Evolutionary conservation across 2,888 invertebrate genomes (phyloP), one percentile per base, ranked within the genome.

Genomic region (Eremobia ochroleuca): DNA sequence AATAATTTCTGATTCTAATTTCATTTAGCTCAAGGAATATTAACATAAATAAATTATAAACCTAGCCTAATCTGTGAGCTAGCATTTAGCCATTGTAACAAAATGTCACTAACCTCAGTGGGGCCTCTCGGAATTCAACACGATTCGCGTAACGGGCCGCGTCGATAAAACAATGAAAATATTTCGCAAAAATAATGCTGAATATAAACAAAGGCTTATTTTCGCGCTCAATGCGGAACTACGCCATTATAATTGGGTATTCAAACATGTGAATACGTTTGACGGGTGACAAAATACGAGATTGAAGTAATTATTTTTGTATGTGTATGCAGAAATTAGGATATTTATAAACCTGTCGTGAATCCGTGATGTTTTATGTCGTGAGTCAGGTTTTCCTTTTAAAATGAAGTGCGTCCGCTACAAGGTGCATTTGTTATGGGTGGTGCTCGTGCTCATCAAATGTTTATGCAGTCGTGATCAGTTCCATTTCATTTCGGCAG

Each of bases 111-210:
- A 77, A 77, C 83, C 83, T 52, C 64, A 43, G 40, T 71, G 73
- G 72, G 69, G 77, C 67, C 83, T 49, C 73, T 55, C 73, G 31
- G 62, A 71, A 85, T 70, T 52, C 64, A 73, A 67, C 65, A 81
- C 66, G 68, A 76, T 68, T 73, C 69, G 75, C 68, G 59, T 79
- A 83, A 78, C 88, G 67, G 84, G 37, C 62, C 62, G 28, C 21
- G 77, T 80, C 79, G 76, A 77, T 64, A 81, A 86, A 86, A 87
- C 88, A 88, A 88, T 84, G 85, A 77, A 86, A 82, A 82, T 76
- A 79, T 86, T 86, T 82, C 73, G 85, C 86, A 76, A 88, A 87
- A 85, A 83, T 79, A 68, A 75, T 74, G 68, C 64, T n/a, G 72
- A 71, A 65, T 69, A 61, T 62, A 70, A 85, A 85, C 85, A 83